These are phyloP conservation scores for Amblyjoppa proteus DNA, from an alignment of 2,888 invertebrate genomes.

Conservation along the genomic window DNA sequence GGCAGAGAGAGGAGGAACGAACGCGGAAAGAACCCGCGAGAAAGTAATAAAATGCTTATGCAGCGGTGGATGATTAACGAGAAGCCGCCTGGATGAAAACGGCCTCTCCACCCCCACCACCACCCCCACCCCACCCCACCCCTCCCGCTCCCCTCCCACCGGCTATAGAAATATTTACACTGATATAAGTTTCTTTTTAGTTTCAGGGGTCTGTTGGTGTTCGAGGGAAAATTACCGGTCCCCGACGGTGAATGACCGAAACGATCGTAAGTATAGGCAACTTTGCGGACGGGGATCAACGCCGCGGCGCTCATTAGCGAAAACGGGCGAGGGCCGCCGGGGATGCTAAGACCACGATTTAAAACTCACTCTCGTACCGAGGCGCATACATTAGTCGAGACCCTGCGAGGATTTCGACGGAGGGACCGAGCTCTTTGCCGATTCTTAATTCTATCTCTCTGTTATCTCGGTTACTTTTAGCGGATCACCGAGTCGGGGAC, in stretches of 20 bases:
- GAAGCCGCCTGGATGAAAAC: constrained; percentile 52
- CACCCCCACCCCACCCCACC: too few species aligned
- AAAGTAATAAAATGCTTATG: constrained; percentile 75
- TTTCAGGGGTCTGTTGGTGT: constrained; percentile 7
- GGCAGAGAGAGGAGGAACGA: constrained; percentile 56
- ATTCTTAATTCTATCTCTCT: constrained; percentile 78
- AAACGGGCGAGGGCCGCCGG: constrained; percentile 12
- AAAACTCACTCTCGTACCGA: constrained; percentile 64
- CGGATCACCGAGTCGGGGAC: constrained; percentile 45
- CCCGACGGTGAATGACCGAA: constrained; percentile 40
- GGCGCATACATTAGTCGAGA: constrained; percentile 78
- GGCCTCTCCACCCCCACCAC: constrained; percentile 26
- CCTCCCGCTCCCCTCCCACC: background rate
- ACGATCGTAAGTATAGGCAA: constrained; percentile 37
- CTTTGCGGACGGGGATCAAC: constrained; percentile 39
- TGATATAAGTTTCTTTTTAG: constrained; percentile 38
- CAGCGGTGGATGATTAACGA: constrained; percentile 64
- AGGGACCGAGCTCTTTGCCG: constrained; percentile 66
- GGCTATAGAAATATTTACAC: constrained; percentile 46
- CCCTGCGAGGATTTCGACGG: constrained; percentile 62
- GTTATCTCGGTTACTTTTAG: constrained; percentile 48
- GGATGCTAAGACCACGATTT: constrained; percentile 64
- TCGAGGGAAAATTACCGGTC: constrained; percentile 14
- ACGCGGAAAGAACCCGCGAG: constrained; percentile 64
- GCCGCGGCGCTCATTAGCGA: constrained; percentile 63